Base-by-base conservation (phyloP, 1,140 invertebrate species). In the Drosophila miranda region DNA sequence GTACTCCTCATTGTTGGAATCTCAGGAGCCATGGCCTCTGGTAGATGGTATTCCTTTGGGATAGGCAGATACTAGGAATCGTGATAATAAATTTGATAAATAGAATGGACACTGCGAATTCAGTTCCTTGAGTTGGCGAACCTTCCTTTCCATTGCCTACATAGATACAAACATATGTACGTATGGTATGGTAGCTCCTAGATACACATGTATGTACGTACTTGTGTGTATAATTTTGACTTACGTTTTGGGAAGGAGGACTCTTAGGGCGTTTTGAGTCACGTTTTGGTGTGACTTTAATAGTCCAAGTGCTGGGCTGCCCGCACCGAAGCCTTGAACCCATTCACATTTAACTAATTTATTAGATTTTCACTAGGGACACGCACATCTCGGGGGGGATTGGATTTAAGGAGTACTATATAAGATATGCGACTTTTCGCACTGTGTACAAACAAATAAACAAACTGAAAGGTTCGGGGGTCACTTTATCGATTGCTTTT, bases 401-500 rank as follows among this genome's bases (percentile, higher is more conserved):
- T 53, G 46, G 61, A 11, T 48, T 63, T 67, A 46, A 46, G 59
- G 43, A 28, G 14, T 14, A 16, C 23, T 61, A 57, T 56, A 56
- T 28, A 30, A 19, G 50, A 67, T 73, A 48, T 53, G 26, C 53
- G 21, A 62, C 44, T 68, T 68, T 68, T 68, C 26, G 66, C 66
- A 68, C 62, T 63, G 23, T 48, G 62, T 48, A 56, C 66, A 53
- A 68, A 34, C 53, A 76, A 44, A 68, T 61, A 58, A 68, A 68
- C 64, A 68, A 68, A 62, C 26, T 49, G 7, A 42, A 52, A 59
- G 52, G 71, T 78, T 75, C 30, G 19, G 51, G 68, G 42, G 52
- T 81, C 82, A 74, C 61, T 84, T 84, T 84, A 84, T 84, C 80
- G 80, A 84, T 84, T 84, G 50, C 42, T 26, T 54, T 50, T 26